A percentile compares a stretch with the other conserved stretches of the same genome.
Evolutionary conservation across 2,797 vertebrate genomes (phyloP).

Genomic region (Sebastes vulpes): DNA sequence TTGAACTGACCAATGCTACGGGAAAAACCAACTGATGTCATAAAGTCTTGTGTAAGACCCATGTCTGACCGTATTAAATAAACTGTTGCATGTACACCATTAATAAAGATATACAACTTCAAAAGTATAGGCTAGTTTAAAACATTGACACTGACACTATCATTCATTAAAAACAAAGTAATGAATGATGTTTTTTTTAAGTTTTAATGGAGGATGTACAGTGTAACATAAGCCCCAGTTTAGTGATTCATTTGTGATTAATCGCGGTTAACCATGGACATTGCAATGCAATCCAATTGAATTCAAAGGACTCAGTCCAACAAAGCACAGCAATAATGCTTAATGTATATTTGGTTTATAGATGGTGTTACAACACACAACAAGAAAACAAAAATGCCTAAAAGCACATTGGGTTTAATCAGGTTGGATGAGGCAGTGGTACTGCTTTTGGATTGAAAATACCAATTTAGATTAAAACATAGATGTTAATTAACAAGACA

Average conservation of each 20-base stretch:
- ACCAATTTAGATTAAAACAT: neutral
- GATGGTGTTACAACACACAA: neutral
- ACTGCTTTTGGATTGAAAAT: too few relatives aligned
- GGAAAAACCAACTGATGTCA: neutral
- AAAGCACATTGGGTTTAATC: neutral
- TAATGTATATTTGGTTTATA: neutral
- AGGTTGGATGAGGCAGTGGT: too few relatives aligned
- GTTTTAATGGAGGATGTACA: neutral
- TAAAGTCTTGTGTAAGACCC: slow-evolving; percentile 2
- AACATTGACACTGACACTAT: neutral
- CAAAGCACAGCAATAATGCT: neutral
- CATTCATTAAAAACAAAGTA: neutral
- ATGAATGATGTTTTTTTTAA: too few relatives aligned
- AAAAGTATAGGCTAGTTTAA: too few relatives aligned
- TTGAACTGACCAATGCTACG: neutral
- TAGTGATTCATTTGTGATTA: too few relatives aligned
- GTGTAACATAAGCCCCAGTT: neutral
- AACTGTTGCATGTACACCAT: neutral
- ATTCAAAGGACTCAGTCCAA: neutral
- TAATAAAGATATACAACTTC: neutral
- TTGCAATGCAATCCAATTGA: neutral
- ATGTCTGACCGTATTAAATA: neutral
- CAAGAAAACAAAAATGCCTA: neutral
- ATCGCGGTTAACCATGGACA: too few relatives aligned
- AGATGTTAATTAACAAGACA: neutral